phyloP scores from a whole-genome alignment of 2,113 vertebrate genomes.

The Engystomops pustulosus region DNA sequence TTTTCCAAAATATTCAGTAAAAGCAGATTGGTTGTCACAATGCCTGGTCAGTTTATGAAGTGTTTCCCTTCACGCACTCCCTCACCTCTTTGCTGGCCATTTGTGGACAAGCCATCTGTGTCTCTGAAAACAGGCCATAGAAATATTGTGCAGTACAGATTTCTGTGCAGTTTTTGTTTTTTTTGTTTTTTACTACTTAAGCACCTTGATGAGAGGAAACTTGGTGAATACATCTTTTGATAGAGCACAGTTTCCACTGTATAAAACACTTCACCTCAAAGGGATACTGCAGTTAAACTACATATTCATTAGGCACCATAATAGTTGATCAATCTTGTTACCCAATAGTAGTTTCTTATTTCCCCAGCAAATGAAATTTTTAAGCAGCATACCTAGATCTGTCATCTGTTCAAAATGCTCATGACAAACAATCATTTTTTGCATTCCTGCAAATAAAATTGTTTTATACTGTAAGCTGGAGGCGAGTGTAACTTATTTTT shows the following conservation, averaged over 20 bases:
- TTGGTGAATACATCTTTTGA: conserved; percentile 82
- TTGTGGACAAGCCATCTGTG: conserved; percentile 79
- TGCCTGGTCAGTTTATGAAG: conserved; percentile 83
- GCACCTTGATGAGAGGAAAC: conserved; percentile 86
- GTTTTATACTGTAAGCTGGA: conserved; percentile 99
- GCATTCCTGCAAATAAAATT: conserved; percentile 99
- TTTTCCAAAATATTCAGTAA: conserved; percentile 83
- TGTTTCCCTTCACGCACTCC: conserved; percentile 75
- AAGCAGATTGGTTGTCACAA: conserved; percentile 81
- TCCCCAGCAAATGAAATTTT: conserved; percentile 87
- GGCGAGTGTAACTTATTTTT: conserved; percentile 99
- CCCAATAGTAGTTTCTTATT: conserved; percentile 83
- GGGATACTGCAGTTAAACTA: conserved; percentile 85
- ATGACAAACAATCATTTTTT: conserved; percentile 97
- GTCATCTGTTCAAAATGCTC: conserved; percentile 99
- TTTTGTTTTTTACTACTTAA: conserved; percentile 81
- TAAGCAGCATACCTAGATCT: conserved; percentile 87
- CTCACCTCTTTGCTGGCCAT: conserved; percentile 81
- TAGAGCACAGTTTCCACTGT: conserved; percentile 75
- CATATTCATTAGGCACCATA: conserved; percentile 83
- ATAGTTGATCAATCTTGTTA: conserved; percentile 80
- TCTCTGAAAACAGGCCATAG: conserved; percentile 79
- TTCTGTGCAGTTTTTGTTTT: conserved; percentile 80
- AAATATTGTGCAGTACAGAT: conserved; percentile 82
- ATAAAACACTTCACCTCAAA: conserved; percentile 73